phyloP scores from a whole-genome alignment of 2,888 invertebrate genomes.

The Diaprepes abbreviatus region DNA sequence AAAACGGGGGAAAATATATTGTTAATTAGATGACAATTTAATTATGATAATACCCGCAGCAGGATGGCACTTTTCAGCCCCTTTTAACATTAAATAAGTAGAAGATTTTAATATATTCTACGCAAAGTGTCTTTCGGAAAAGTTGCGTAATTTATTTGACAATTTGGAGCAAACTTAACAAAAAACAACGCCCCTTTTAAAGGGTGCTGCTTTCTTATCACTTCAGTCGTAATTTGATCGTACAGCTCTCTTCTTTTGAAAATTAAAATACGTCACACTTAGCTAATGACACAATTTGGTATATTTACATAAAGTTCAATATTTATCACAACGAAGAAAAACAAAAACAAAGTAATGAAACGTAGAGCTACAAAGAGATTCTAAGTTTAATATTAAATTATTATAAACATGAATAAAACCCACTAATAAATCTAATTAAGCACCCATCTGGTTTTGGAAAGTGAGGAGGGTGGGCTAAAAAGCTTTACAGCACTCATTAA shows the following conservation, averaged over 20 bases:
- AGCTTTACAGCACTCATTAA: no score
- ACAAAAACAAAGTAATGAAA: neutral
- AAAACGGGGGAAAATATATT: no score
- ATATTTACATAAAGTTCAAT: neutral
- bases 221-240: conserved; percentile 10
- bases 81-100: conserved; percentile 6
- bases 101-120: conserved; percentile 39
- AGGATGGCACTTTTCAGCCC: conserved; percentile 9
- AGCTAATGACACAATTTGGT: neutral
- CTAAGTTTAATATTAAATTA: no score
- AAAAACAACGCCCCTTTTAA: conserved; percentile 14
- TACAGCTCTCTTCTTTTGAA: conserved; percentile 1
- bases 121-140: conserved; percentile 14
- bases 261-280: conserved; percentile 10
- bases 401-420: no score
- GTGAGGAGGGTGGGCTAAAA: no score
- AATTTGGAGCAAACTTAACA: conserved; percentile 27
- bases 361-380: neutral
- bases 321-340: no score
- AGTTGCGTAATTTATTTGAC: conserved; percentile 33
- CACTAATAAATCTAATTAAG: no score
- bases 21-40: conserved; percentile 7
- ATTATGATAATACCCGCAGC: conserved; percentile 24
- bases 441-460: no score
- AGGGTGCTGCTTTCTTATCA: conserved; percentile 6